These are phyloP conservation scores for Bucco capensis DNA, from an alignment of 2,113 vertebrate species.

Conservation along the genomic window DNA sequence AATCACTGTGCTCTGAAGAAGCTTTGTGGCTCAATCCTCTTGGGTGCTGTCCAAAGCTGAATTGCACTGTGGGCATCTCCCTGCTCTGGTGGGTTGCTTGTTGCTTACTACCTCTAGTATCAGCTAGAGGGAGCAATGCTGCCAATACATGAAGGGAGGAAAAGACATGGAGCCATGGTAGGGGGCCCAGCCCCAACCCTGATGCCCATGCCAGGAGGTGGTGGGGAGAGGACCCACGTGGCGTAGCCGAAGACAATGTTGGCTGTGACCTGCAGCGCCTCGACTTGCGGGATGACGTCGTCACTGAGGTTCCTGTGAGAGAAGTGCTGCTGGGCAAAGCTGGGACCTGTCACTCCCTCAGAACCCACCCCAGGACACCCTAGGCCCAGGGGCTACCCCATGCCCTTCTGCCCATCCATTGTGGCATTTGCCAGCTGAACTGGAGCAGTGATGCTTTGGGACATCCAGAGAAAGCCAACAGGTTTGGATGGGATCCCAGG, in stretches of 20 bases:
- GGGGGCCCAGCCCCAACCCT: background rate
- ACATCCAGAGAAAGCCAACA: background rate
- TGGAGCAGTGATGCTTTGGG: background rate
- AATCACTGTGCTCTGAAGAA: background rate
- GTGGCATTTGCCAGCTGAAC: accelerated
- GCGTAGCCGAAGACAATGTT: constrained; percentile 88
- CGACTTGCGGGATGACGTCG: constrained; percentile 74
- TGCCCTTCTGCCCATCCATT: background rate
- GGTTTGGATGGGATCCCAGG: background rate
- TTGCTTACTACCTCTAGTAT: background rate
- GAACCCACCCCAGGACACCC: background rate
- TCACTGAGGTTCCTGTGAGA: constrained; percentile 80
- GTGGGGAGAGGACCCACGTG: constrained; percentile 72
- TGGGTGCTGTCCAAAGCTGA: background rate
- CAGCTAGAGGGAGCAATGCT: accelerated
- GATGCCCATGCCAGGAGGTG: accelerated
- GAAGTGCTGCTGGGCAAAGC: background rate
- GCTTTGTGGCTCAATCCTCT: background rate
- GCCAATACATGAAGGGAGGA: accelerated
- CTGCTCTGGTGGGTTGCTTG: accelerated
- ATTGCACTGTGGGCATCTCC: background rate
- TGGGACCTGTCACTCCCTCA: too few species aligned
- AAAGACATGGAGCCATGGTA: accelerated
- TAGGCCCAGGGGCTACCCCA: background rate
- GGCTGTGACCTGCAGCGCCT: constrained; percentile 80